A percentile compares a stretch with the other conserved stretches of the same genome.
Conservation (phyloP, 1,140 invertebrate species). For the Eupeodes corollae region DNA sequence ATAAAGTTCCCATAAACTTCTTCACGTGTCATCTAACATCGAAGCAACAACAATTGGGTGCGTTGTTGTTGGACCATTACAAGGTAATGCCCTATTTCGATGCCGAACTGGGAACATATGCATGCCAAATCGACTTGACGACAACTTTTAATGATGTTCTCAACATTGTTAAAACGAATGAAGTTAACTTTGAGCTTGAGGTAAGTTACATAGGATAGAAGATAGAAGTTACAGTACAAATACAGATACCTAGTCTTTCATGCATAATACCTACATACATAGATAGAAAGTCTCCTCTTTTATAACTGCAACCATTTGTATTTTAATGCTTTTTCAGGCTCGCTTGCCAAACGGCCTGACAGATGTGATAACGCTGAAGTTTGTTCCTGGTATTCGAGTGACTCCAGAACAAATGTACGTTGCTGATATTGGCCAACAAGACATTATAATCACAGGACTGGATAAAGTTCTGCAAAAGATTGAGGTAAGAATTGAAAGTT, state of each 20-base stretch:
- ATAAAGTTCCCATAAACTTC: slow-evolving; percentile 16
- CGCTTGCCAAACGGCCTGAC: slow-evolving; percentile 21
- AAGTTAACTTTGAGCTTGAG: slow-evolving; percentile 27
- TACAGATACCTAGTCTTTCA: too few species aligned
- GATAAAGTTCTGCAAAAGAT: slow-evolving; percentile 32
- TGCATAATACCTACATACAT: too few species aligned
- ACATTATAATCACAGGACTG: slow-evolving; percentile 29
- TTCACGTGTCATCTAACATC: slow-evolving; percentile 24
- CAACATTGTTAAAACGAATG: slow-evolving; percentile 22
- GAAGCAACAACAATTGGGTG: slow-evolving; percentile 18
- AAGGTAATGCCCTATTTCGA: slow-evolving; percentile 26
- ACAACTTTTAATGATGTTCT: slow-evolving; percentile 24
- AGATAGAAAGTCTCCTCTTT: too few species aligned
- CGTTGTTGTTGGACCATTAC: slow-evolving; percentile 23
- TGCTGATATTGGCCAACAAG: slow-evolving; percentile 23
- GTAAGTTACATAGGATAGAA: slow-evolving; percentile 8
- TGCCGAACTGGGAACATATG: slow-evolving; percentile 16
- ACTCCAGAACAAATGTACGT: slow-evolving; percentile 15
- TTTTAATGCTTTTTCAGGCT: slow-evolving; percentile 17
- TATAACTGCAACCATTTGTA: too few species aligned
- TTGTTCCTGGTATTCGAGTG: slow-evolving; percentile 32
- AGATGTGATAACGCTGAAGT: slow-evolving; percentile 29
- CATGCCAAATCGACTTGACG: slow-evolving; percentile 20
- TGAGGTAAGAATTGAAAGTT: slow-evolving; percentile 21
- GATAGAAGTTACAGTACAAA: too few species aligned